Conservation (phyloP, 2,113 vertebrate genomes). For the Gymnarchus niloticus region DNA sequence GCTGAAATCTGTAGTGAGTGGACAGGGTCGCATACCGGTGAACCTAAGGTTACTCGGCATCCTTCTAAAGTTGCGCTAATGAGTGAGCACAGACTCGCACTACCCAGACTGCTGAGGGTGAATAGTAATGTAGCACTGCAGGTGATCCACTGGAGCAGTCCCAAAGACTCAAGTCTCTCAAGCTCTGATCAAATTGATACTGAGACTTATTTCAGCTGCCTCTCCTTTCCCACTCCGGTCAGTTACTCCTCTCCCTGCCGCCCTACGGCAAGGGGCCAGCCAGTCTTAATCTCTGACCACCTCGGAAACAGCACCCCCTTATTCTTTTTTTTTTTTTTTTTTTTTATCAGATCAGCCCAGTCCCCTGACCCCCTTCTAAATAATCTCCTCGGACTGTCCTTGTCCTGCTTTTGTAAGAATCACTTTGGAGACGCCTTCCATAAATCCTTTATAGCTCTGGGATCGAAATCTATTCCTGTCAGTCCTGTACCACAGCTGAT, state of each 20-base stretch:
- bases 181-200: not conserved
- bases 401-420: slow-evolving; percentile 9
- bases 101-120: not conserved
- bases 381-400: not conserved
- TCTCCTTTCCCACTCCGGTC: not conserved
- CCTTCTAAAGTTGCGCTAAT: slow-evolving; percentile 7
- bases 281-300: not conserved
- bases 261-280: not conserved
- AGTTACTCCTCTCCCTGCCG: not conserved
- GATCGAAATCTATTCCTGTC: slow-evolving; percentile 2
- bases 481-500: not conserved
- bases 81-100: not conserved
- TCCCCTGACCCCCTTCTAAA: not conserved
- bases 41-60: slow-evolving; percentile 1
- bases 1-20: slow-evolving; percentile 17
- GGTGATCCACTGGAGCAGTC: not conserved
- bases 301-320: not conserved
- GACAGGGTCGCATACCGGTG: slow-evolving; percentile 16
- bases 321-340: not conserved
- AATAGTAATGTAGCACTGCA: not conserved
- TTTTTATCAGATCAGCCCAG: not conserved
- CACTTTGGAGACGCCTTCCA: not conserved
- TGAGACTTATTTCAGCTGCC: not conserved
- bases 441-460: slow-evolving; percentile 1
- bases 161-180: not conserved